A percentile compares a stretch with the other conserved stretches of the same genome.
Conservation (phyloP, 2,888 invertebrate species). For the Homarus gammarus region DNA sequence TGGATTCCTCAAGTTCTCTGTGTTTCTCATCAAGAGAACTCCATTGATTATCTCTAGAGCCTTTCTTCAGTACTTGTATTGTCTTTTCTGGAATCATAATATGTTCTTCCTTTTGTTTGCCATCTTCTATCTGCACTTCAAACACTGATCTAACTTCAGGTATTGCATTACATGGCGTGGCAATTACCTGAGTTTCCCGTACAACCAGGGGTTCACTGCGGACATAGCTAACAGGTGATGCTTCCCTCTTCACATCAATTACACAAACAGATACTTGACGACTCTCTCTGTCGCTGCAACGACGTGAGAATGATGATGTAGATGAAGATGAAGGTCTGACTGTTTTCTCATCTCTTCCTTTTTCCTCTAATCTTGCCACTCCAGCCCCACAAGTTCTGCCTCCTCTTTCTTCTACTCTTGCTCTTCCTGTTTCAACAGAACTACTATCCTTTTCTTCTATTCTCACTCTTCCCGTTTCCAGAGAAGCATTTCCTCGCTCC, state of each 20-base stretch:
- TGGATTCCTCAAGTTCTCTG: neutral
- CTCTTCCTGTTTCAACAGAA: neutral
- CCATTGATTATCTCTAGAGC: conserved; percentile 16
- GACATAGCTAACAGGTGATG: conserved; percentile 64
- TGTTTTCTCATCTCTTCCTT: neutral
- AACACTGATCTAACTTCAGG: conserved; percentile 50
- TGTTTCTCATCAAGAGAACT: conserved; percentile 14
- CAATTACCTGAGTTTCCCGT: conserved; percentile 65
- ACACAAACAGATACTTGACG: conserved; percentile 70
- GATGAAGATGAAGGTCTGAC: conserved; percentile 20
- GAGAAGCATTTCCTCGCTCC: conserved; percentile 11
- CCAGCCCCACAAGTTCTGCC: no score
- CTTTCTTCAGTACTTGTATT: conserved; percentile 8
- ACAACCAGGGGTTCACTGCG: conserved; percentile 69
- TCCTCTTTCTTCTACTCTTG: conserved; percentile 1
- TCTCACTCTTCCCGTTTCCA: conserved; percentile 4
- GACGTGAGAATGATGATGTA: neutral
- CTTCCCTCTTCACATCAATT: conserved; percentile 67
- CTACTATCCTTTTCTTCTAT: conserved; percentile 7
- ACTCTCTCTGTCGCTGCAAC: conserved; percentile 16
- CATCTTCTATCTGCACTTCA: conserved; percentile 51
- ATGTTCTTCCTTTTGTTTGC: conserved; percentile 53
- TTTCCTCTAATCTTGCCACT: conserved; percentile 1
- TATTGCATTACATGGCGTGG: conserved; percentile 58
- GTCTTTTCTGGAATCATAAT: conserved; percentile 27